These are phyloP conservation scores for Sinocyclocheilus grahami DNA, from an alignment of 2,113 vertebrate genomes.

Conservation along the genomic window DNA sequence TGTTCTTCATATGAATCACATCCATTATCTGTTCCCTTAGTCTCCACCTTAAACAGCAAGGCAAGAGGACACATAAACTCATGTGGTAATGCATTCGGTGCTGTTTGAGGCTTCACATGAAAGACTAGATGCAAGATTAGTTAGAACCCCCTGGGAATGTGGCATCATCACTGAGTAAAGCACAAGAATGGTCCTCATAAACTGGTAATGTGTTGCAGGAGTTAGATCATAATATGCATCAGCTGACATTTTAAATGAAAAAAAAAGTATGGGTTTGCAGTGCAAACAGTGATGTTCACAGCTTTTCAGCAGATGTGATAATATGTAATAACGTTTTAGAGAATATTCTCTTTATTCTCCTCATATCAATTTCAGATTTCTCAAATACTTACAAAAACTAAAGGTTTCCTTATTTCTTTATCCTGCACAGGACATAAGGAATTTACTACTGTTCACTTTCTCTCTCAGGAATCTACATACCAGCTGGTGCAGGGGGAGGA, in stretches of 20 bases:
- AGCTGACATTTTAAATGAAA: too few species aligned
- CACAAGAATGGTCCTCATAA: slow-evolving; percentile 22
- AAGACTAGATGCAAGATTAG: slow-evolving; percentile 13
- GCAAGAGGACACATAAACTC: not conserved
- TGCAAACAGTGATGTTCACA: not conserved
- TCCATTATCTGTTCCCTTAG: slow-evolving; percentile 3
- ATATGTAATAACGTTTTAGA: not conserved
- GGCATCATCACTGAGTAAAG: slow-evolving; percentile 2
- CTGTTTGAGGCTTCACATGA: slow-evolving; percentile 12
- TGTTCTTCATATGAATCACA: not conserved
- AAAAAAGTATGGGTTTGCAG: not conserved
- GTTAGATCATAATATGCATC: not conserved
- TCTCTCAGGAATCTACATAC: slow-evolving; percentile 72
- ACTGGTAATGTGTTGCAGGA: slow-evolving; percentile 31
- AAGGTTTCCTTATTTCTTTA: not conserved
- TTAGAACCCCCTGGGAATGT: slow-evolving; percentile 1
- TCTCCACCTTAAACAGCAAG: not conserved
- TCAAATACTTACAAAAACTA: not conserved
- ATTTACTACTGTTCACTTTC: not conserved
- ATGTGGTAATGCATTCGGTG: not conserved
- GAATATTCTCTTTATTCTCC: not conserved
- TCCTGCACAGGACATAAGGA: not conserved
- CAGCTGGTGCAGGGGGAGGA: slow-evolving; percentile 63
- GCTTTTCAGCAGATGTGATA: not conserved
- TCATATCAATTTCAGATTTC: not conserved